Base-by-base conservation (phyloP, 2,888 invertebrate genomes). In the Pecten maximus region DNA sequence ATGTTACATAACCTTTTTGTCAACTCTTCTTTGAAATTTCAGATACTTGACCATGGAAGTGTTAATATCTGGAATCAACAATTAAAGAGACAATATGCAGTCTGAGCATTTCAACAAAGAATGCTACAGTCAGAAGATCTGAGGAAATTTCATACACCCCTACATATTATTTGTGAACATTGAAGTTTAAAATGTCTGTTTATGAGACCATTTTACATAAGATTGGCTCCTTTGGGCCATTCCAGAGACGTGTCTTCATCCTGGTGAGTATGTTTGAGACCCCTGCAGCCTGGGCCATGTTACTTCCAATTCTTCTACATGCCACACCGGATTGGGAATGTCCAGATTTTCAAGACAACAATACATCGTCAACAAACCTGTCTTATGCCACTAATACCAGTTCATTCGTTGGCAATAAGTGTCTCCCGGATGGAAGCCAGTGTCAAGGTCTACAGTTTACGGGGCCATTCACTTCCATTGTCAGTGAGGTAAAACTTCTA, bases 211-310 rank as follows among this genome's bases (percentile, higher is more conserved):
- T 96, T 40, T 89, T 96, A 54, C 91, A 94, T 40, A 90, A 95
- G 89, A 87, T 96, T 6, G 95, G 96, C 3, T 93, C 95, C 0
- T 96, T 96, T 94, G 96, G 96, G 12, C 95, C 95, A 4, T 96
- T 94, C 91, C 96, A 96, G 93, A 91, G 95, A 3, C 91, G 95
- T n/a, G 94, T 96, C 4, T 96, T 96, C 88, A 54, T 96, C 8
- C 91, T 96, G 12, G 95, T 96, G 10, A 96, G 95, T 89, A 92
- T 96, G 93, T 96, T 96, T 93, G 96, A 96, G 91, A 95, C 96
- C 0, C 96, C 96, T 0, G 94, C 95, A 35, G 96, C 96, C 16
- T 96, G 96, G 96, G 95, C 95, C 15, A 96, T 96, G 95, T 92
- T 96, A 48, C 93, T 96, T 39, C 96, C 96, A 0, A 94, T 96